A percentile compares a stretch with the other conserved stretches of the same genome.
These are phyloP conservation scores for Archocentrus centrarchus DNA, from an alignment of 2,113 vertebrate species.

Conservation along the genomic window DNA sequence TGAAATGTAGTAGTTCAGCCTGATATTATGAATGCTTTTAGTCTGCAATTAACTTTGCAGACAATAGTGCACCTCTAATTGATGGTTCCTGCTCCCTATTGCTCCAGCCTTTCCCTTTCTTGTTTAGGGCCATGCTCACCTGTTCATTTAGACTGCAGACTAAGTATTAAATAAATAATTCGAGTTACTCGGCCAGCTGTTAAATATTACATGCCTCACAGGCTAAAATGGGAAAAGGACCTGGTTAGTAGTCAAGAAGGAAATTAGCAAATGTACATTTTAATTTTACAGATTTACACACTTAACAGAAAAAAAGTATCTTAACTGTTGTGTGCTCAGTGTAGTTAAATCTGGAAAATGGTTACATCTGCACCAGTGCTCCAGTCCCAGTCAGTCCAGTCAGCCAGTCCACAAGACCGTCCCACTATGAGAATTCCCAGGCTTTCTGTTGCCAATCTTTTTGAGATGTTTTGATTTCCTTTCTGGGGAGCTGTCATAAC, in stretches of 20 bases:
- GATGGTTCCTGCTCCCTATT: background rate
- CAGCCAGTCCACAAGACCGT: background rate
- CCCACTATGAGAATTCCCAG: background rate
- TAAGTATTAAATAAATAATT: constrained; percentile 1
- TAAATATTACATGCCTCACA: background rate
- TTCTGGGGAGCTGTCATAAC: background rate
- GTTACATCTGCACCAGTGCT: background rate
- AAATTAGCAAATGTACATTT: constrained; percentile 1
- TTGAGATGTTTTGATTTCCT: too few relatives aligned
- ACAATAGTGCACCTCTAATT: background rate
- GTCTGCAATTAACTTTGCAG: background rate
- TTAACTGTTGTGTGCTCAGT: background rate
- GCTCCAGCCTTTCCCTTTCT: background rate
- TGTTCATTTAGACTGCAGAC: background rate
- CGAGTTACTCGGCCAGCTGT: background rate
- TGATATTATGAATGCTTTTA: background rate
- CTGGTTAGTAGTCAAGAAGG: background rate
- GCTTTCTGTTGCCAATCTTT: background rate
- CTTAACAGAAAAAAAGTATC: background rate
- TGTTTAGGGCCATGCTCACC: background rate
- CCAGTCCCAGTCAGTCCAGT: background rate
- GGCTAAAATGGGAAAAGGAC: background rate
- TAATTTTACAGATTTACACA: background rate
- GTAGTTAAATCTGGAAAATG: background rate
- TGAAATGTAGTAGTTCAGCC: background rate